phyloP scores from a whole-genome alignment of 2,797 vertebrate species.

The Crax fasciolata region DNA sequence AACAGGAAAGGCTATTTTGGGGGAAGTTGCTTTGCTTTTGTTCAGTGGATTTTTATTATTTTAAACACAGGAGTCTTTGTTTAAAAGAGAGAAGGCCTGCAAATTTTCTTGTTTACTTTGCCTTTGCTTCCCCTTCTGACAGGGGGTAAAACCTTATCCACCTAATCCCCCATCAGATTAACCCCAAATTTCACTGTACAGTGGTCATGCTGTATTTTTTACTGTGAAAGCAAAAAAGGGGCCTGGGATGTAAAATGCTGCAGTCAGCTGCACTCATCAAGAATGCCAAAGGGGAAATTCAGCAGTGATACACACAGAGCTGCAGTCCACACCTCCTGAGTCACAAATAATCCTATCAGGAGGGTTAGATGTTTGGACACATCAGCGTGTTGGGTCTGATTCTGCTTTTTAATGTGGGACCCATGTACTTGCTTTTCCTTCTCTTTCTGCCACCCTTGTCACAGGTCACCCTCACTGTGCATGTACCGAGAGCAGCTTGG shows the following conservation, averaged over 20 bases:
- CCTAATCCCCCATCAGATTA: neutral
- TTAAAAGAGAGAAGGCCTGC: conserved; percentile 61
- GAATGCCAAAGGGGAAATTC: neutral
- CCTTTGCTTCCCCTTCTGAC: conserved; percentile 51
- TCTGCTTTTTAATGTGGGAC: neutral
- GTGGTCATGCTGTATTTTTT: neutral
- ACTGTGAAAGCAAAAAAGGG: neutral
- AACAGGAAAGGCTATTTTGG: conserved; percentile 69
- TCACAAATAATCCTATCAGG: neutral
- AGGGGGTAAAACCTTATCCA: conserved; percentile 19
- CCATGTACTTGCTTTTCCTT: neutral
- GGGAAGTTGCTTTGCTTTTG: conserved; percentile 56
- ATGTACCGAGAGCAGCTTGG: neutral
- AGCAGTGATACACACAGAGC: neutral
- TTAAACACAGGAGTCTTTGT: conserved; percentile 73
- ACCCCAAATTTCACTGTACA: neutral
- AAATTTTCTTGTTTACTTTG: conserved; percentile 64
- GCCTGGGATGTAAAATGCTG: neutral
- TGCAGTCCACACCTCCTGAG: neutral
- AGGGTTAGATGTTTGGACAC: neutral
- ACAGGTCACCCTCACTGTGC: neutral
- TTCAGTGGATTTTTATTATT: conserved; percentile 66
- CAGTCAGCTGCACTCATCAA: neutral
- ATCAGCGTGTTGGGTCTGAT: neutral
- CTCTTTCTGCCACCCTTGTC: neutral